Evolutionary conservation across 2,888 invertebrate species (phyloP), one percentile per base, ranked within the genome.

Genomic region (Epsilonema sp.): DNA sequence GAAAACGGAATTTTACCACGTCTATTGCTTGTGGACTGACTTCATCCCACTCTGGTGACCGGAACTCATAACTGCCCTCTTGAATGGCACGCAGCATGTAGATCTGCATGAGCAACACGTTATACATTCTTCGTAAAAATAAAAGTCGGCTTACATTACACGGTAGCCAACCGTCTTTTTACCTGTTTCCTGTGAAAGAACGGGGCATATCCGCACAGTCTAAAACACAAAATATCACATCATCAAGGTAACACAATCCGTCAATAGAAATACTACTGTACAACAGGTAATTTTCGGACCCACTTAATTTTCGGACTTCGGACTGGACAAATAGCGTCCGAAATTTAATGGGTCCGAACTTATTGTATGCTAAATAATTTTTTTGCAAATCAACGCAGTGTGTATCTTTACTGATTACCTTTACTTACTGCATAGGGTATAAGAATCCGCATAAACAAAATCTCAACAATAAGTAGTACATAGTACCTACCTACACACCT

Each of bases 31-130:
- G 57, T 8, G 65, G 84, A 65, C 87, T 86, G 62, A 99, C 82
- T 67, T 90, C 90, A 45, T 80, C 80, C 97, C 97, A 99, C 70
- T 94, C 92, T 4, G 94, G 52, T 84, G 85, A 54, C 80, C 80
- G 71, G 90, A 94, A 55, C 82, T 82, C 58, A 70, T 84, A 99
- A 66, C 84, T 85, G 53, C 92, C 94, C 70, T 94, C 90, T 90
- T 97, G 94, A 52, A 99, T 99, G 67, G 89, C 87, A 49, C 97
- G 75, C 59, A 99, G 71, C 97, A 99, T 97, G 43, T 90, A 78
- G 82, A 97, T 87, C 48, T 62, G 62, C 20, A 5, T 22, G 23
- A 8, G 8, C 16, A 31, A n/a, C n/a, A n/a, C n/a, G n/a, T n/a
- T 31, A 31, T 11, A 31, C 16, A 31, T 11, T 31, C 16, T 31